Conservation (phyloP, 2,888 invertebrate genomes). For the Harmothoe impar region DNA sequence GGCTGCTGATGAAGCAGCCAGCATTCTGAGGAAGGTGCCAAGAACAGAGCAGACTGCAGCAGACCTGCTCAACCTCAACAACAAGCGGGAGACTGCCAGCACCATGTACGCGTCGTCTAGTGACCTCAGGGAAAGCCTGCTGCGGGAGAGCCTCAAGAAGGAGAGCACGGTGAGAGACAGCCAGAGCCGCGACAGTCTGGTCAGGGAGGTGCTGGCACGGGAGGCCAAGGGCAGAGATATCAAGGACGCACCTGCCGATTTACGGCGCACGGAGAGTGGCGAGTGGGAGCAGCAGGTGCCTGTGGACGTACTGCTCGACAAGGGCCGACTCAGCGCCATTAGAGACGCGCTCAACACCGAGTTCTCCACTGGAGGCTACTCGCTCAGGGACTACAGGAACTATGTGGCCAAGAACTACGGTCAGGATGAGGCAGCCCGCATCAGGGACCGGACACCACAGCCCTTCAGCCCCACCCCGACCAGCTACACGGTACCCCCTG, state of each 20-base stretch:
- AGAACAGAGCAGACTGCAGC: not conserved
- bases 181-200: slow-evolving; percentile 1
- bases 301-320: slow-evolving; percentile 22
- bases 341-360: slow-evolving; percentile 8
- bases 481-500: not conserved
- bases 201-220: not conserved
- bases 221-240: slow-evolving; percentile 1
- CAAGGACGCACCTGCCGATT: not conserved
- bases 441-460: slow-evolving; percentile 13
- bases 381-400: slow-evolving; percentile 50
- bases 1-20: not conserved
- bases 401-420: slow-evolving; percentile 52
- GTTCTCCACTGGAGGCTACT: not conserved
- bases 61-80: not conserved
- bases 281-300: not conserved
- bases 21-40: not conserved
- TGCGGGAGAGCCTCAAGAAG: not conserved
- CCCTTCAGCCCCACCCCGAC: not conserved
- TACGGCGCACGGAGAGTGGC: not conserved
- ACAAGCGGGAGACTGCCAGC: slow-evolving; percentile 41
- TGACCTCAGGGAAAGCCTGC: not conserved
- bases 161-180: slow-evolving; percentile 18
- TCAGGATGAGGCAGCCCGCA: slow-evolving; percentile 21
- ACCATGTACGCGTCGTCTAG: slow-evolving; percentile 1
- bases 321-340: slow-evolving; percentile 17